Evolutionary conservation across 2,888 invertebrate genomes (phyloP), one percentile per base, ranked within the genome.

Genomic region (Ophion costatus): DNA sequence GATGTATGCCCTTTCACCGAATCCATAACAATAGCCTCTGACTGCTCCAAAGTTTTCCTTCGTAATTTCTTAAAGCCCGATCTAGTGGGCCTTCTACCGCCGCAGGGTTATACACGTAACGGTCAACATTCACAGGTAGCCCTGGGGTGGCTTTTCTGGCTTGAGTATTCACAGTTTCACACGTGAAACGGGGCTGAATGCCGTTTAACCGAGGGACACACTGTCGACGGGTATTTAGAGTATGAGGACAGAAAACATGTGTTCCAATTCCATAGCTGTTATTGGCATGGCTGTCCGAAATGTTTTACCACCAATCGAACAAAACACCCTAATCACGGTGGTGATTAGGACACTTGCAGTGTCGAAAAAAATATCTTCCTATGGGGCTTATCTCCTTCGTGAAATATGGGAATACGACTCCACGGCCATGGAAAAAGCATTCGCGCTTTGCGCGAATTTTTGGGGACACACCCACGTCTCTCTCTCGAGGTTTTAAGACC

Each of bases 1-100:
- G 83, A 82, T 29, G 90, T 91, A 5, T 88, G 88, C 29, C 90
- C 90, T 0, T n/a, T 92, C 76, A 71, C 78, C 0, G 89, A 91
- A 73, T 83, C 88, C 10, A 79, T 77, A 0, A 86, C 63, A 66
- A 80, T 84, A 10, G 82, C 80, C 2, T 84, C 82, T 0, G 69
- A 77, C 0, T 86, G 82, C 33, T 80, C 67, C 7, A 38, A 71
- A 20, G 51, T 80, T 67, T 84, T 63, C 61, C 57, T 80, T 11
- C 56, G 59, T 10, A 80, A 80, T 29, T 82, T 86, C 59, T 42
- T 81, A 10, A 29, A 66, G 38, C 42, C 59, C 10, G 22, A 84
- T 9, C 57, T 42, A 0, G 82, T 85, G 1, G 78, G 73, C 3
- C 78, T 87, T 45, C 24, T 83, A 14, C 83, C 83, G 0, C 22